Percentiles rank a stretch among this genome's conserved stretches.
These are phyloP conservation scores for Trichomycterus rosablanca DNA, from an alignment of 2,113 vertebrate genomes.

Conservation along the genomic window DNA sequence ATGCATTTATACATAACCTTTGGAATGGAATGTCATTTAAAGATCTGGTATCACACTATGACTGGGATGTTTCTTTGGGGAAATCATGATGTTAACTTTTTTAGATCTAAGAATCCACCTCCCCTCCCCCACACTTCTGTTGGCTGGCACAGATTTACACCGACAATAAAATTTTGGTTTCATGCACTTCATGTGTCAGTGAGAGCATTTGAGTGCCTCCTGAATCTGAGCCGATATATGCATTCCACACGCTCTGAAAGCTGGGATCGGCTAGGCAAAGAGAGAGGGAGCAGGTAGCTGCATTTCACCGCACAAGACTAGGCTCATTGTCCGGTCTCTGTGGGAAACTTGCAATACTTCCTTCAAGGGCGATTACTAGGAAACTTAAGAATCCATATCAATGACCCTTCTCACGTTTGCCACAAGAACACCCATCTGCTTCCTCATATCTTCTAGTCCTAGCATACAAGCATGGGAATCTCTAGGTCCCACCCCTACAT, in stretches of 20 bases:
- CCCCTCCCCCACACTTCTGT: not conserved
- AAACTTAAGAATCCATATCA: constrained; percentile 60
- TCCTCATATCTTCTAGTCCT: constrained; percentile 19
- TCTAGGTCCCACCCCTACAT: constrained; percentile 1
- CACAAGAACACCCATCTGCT: constrained; percentile 42
- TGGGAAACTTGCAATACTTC: constrained; percentile 73
- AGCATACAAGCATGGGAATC: not conserved
- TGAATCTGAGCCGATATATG: constrained; percentile 37
- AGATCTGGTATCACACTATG: no score
- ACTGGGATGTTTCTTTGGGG: not conserved
- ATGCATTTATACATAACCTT: no score
- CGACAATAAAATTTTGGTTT: constrained; percentile 14
- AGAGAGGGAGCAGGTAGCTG: constrained; percentile 35
- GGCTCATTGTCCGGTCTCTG: constrained; percentile 68
- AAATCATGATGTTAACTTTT: constrained; percentile 7
- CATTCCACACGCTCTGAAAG: constrained; percentile 36
- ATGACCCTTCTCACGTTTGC: constrained; percentile 44
- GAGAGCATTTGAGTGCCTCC: constrained; percentile 27
- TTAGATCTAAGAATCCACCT: constrained; percentile 11
- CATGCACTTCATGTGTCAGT: constrained; percentile 31
- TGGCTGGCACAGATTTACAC: constrained; percentile 22
- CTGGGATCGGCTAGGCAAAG: constrained; percentile 24
- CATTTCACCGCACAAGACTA: constrained; percentile 63
- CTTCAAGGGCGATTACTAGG: constrained; percentile 62
- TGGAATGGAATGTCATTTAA: no score